phyloP scores from a whole-genome alignment of 1,140 invertebrate species.

The Drosophila ananassae region DNA sequence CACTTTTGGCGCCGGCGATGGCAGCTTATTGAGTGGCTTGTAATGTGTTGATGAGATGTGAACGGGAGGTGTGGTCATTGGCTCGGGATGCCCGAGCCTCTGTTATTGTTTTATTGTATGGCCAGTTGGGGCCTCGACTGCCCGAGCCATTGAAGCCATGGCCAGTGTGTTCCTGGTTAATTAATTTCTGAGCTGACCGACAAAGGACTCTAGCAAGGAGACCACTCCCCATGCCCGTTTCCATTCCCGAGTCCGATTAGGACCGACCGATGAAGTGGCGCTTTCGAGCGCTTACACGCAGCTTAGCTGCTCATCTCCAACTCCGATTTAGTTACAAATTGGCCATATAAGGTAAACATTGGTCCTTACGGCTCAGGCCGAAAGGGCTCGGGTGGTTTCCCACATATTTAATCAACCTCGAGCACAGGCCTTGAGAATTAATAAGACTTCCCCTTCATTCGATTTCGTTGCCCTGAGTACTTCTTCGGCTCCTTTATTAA shows the following conservation, averaged over 20 bases:
- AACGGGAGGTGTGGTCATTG: constrained; percentile 3
- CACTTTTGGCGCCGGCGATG: constrained; percentile 77
- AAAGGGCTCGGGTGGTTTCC: constrained; percentile 46
- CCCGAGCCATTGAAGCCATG: constrained; percentile 34
- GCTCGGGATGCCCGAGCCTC: constrained; percentile 11
- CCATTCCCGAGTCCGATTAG: constrained; percentile 20
- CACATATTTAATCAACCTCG: constrained; percentile 74
- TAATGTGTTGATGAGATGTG: constrained; percentile 72
- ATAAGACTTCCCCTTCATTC: constrained; percentile 60
- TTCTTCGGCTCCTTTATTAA: constrained; percentile 61
- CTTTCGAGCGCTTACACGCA: constrained; percentile 71
- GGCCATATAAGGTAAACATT: constrained; percentile 55
- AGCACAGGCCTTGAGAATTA: constrained; percentile 54
- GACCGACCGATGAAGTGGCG: constrained; percentile 61
- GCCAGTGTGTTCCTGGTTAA: constrained; percentile 70
- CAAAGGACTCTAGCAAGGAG: constrained; percentile 54
- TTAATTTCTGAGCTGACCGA: constrained; percentile 77
- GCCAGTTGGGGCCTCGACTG: constrained; percentile 13
- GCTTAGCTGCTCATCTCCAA: constrained; percentile 52
- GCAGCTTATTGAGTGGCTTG: constrained; percentile 79
- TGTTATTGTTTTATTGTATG: constrained; percentile 78
- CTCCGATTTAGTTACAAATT: constrained; percentile 79
- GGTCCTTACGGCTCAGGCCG: constrained; percentile 1
- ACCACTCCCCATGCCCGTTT: too few relatives aligned
- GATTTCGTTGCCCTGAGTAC: constrained; percentile 13